Evolutionary conservation across 2,113 vertebrate genomes (phyloP).

Genomic region (Microcebus murinus): DNA sequence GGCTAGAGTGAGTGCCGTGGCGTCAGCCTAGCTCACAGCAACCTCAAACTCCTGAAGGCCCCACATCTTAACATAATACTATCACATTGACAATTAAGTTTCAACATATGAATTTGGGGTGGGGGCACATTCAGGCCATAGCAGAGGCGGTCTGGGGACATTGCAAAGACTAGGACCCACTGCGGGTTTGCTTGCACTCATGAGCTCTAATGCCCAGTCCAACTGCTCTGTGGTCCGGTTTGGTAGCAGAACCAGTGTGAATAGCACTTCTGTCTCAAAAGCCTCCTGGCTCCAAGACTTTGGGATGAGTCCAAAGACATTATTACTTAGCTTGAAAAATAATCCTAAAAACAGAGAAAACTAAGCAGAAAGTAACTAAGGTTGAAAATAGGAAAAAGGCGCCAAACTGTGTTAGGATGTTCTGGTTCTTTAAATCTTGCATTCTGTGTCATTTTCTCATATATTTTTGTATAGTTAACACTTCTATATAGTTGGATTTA

Average conservation of each 20-base stretch:
- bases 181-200: background rate
- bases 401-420: background rate
- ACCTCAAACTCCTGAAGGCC: too few relatives aligned
- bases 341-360: background rate
- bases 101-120: background rate
- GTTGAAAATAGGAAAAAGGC: background rate
- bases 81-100: background rate
- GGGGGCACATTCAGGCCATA: background rate
- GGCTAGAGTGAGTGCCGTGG: too few relatives aligned
- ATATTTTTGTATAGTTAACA: background rate
- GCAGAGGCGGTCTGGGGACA: background rate
- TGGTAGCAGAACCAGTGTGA: background rate
- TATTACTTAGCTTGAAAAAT: background rate
- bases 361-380: background rate
- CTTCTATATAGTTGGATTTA: background rate
- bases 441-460: background rate
- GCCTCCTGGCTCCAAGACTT: background rate
- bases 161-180: background rate
- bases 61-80: too few relatives aligned
- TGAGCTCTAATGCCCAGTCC: background rate
- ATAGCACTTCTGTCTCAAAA: background rate
- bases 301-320: background rate
- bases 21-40: too few relatives aligned
- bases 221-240: background rate
- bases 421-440: background rate